Conservation (phyloP, 2,888 invertebrate genomes). For the Coleophora flavipennella region DNA sequence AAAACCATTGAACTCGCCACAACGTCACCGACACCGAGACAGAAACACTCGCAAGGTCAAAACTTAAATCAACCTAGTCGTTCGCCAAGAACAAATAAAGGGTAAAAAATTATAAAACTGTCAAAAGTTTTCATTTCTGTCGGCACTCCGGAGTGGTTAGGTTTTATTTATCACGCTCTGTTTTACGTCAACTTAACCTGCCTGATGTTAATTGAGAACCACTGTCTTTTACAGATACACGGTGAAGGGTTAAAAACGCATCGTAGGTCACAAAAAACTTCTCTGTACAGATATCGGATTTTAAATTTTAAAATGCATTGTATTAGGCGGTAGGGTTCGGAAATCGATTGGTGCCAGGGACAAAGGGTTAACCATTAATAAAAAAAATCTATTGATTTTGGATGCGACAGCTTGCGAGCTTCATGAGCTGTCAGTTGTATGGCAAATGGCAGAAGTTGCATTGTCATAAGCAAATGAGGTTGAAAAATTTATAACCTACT, state of each 20-base stretch:
- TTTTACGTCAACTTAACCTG: too few species aligned
- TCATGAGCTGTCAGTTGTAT: constrained; percentile 1
- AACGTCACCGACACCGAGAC: too few species aligned
- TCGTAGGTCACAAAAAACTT: constrained; percentile 62
- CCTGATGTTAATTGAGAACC: constrained; percentile 52
- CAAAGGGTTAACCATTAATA: constrained; percentile 69
- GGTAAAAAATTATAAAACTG: too few species aligned
- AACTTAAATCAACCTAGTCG: too few species aligned
- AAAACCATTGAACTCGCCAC: too few species aligned
- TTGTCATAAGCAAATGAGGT: background rate
- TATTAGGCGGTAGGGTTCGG: constrained; percentile 60
- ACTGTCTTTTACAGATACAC: constrained; percentile 42
- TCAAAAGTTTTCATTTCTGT: too few species aligned
- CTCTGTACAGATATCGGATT: constrained; percentile 69
- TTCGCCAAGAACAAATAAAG: too few species aligned
- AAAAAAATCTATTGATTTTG: constrained; percentile 57
- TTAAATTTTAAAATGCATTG: constrained; percentile 73
- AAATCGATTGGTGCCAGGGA: constrained; percentile 65
- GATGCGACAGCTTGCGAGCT: constrained; percentile 54
- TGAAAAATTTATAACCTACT: too few species aligned
- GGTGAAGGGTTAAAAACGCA: constrained; percentile 71
- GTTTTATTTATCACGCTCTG: too few species aligned
- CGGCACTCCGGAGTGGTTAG: too few species aligned
- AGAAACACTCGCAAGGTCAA: too few species aligned
- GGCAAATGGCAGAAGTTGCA: constrained; percentile 4